Conservation (phyloP, 1,140 invertebrate genomes). For the Nomia melanderi region DNA sequence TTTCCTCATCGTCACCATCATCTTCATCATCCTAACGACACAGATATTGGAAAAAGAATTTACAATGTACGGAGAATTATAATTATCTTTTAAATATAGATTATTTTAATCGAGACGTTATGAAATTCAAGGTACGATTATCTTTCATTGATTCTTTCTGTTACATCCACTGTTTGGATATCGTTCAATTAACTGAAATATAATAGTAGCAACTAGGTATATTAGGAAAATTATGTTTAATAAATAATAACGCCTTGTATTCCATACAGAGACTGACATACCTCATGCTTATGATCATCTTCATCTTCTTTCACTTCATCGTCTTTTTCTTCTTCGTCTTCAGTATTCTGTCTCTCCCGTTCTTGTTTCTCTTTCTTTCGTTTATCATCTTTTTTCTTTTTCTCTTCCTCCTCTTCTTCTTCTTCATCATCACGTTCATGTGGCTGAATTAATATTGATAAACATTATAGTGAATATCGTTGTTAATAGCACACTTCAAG, state of each 20-base stretch:
- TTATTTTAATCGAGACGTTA: too few relatives aligned
- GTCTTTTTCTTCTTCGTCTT: constrained; percentile 78
- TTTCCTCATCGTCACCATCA: constrained; percentile 79
- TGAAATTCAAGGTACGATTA: too few relatives aligned
- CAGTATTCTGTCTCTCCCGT: constrained; percentile 72
- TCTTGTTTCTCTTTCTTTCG: constrained; percentile 75
- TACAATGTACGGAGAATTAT: constrained; percentile 14
- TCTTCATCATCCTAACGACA: constrained; percentile 69
- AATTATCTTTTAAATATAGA: constrained; percentile 10
- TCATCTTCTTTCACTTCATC: constrained; percentile 77
- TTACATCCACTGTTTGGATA: too few relatives aligned
- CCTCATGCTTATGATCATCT: constrained; percentile 71
- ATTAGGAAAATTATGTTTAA: too few relatives aligned
- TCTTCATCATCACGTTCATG: constrained; percentile 69
- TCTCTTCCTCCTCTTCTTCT: constrained; percentile 71
- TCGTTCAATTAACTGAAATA: too few relatives aligned
- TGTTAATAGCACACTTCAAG: constrained; percentile 10
- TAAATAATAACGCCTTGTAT: not conserved
- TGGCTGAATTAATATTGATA: constrained; percentile 59
- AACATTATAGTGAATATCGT: constrained; percentile 33
- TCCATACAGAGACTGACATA: constrained; percentile 57
- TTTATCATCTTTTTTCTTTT: constrained; percentile 74
- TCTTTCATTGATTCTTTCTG: too few relatives aligned
- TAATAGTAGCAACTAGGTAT: too few relatives aligned
- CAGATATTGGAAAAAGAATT: not conserved